phyloP scores from a whole-genome alignment of 2,797 vertebrate species.

The Myripristis murdjan region DNA sequence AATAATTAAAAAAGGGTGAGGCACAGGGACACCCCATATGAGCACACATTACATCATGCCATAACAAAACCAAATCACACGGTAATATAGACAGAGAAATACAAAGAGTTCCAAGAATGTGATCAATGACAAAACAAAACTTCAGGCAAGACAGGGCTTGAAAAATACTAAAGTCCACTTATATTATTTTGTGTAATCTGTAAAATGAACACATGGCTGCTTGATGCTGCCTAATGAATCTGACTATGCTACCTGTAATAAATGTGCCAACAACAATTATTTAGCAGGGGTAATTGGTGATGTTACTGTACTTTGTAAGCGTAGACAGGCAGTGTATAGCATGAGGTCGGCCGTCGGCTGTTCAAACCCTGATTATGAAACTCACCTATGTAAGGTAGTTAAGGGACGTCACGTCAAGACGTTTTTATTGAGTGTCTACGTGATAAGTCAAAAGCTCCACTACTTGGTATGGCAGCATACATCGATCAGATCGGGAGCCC shows the following conservation, averaged over 20 bases:
- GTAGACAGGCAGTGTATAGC: background rate
- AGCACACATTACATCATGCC: background rate
- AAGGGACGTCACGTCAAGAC: background rate
- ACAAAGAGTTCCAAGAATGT: background rate
- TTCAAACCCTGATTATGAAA: background rate
- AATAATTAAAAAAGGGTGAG: constrained; percentile 54
- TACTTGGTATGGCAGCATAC: background rate
- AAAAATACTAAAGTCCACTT: no score
- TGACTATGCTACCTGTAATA: background rate
- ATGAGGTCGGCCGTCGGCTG: background rate
- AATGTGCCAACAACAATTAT: background rate
- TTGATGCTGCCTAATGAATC: background rate
- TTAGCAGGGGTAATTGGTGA: background rate
- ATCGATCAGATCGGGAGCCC: background rate
- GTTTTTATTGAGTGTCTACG: background rate
- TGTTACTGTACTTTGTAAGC: no score
- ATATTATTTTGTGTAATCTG: no score
- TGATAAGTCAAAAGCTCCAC: rapidly evolving
- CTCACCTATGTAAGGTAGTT: background rate
- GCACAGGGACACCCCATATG: background rate
- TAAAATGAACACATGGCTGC: background rate
- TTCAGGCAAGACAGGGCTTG: background rate
- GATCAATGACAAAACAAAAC: background rate
- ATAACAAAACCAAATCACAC: background rate
- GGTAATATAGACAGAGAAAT: background rate